Evolutionary conservation across 2,888 invertebrate genomes (phyloP), one percentile per base, ranked within the genome.

Genomic region (Polia nebulosa): DNA sequence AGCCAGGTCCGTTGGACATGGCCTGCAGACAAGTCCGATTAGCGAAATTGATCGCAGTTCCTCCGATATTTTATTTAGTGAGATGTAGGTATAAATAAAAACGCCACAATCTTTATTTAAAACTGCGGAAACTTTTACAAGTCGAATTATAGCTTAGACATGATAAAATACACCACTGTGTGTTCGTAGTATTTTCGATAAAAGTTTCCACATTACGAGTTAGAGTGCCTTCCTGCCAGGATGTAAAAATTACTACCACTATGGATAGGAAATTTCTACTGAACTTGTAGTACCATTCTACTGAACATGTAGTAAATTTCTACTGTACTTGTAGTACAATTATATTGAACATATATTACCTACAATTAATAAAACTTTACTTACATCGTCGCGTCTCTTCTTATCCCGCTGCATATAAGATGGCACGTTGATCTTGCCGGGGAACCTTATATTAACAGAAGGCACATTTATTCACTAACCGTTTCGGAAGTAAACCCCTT

Each of bases 351-450:
- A 36, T 36, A 36, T 15, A 15, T 36, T 36, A n/a, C 32, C 17
- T 4, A 11, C 13, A 36, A 22, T 17, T 34, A 15, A 44, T 25
- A 20, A 25, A 45, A 36, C 22, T 55, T 3, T 58, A 75, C 76
- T 69, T 52, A 77, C 76, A 0, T 79, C 76, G 3, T 22, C 15
- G 9, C 20, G 17, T 57, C n/a, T 64, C 47, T 56, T 64, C 47
- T 56, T 74, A 25, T 22, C 25, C 4, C n/a, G 34, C 25, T 15
- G 51, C 78, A 61, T 49, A 34, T 9, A 41, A 3, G 60, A 61
- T 17, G 80, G 86, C 39, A 91, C 76, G 27, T 88, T 85, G 11
- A 95, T 87, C 88, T 90, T 94, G 4, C 94, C 95, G 9, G 95
- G 95, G 78, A 94, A 95, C 94, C 95, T 95, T 52, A 3, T 20